phyloP scores from a whole-genome alignment of 2,888 invertebrate genomes.

The Cataglyphis livida region DNA sequence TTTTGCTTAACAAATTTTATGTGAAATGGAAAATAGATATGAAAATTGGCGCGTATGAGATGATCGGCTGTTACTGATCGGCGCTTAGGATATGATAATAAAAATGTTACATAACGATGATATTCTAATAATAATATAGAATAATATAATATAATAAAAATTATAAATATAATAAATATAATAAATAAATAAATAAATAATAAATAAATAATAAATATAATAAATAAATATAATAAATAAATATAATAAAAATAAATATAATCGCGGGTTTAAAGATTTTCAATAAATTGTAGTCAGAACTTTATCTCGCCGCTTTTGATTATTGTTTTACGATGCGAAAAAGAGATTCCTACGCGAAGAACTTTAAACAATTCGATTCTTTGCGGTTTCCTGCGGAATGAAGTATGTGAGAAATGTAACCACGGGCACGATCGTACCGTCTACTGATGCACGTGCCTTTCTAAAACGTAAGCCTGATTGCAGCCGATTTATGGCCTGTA shows the following conservation, averaged over 20 bases:
- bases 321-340: constrained; percentile 48
- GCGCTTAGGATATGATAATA: not conserved
- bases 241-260: not conserved
- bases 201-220: too few species aligned
- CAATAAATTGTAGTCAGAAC: not conserved
- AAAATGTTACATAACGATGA: not conserved
- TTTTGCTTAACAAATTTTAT: not conserved
- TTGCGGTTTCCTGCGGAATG: constrained; percentile 60
- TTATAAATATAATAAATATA: too few species aligned
- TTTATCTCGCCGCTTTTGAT: constrained; percentile 4
- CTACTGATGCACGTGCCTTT: constrained; percentile 62
- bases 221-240: too few species aligned
- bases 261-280: not conserved
- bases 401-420: constrained; percentile 71
- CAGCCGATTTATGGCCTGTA: not conserved
- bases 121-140: not conserved
- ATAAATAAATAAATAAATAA: too few species aligned
- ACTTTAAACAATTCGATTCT: constrained; percentile 65
- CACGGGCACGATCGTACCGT: constrained; percentile 55
- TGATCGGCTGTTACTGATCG: not conserved
- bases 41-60: not conserved
- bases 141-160: not conserved
- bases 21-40: not conserved
- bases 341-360: constrained; percentile 52
- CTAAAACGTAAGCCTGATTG: constrained; percentile 53